Conservation (phyloP, 2,888 invertebrate genomes). For the Creontiades dilutus region DNA sequence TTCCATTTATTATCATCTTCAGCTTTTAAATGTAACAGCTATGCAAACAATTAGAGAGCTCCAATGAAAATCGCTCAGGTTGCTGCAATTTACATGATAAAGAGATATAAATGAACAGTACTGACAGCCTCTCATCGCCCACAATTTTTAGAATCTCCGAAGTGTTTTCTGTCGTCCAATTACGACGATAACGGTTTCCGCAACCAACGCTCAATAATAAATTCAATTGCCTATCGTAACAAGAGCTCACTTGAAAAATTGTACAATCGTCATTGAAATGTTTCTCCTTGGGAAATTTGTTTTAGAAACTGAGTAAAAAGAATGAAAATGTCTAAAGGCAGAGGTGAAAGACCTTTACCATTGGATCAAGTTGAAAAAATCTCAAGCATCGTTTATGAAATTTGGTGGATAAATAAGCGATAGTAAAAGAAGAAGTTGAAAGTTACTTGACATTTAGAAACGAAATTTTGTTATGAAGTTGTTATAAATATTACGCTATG, state of each 20-base stretch:
- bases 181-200: background rate
- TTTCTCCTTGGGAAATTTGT: too few species aligned
- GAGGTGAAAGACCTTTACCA: too few species aligned
- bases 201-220: background rate
- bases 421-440: too few species aligned
- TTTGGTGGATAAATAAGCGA: too few species aligned
- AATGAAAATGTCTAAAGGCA: too few species aligned
- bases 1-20: background rate
- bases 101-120: background rate
- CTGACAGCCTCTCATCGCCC: background rate
- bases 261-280: too few species aligned
- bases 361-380: too few species aligned
- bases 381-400: too few species aligned
- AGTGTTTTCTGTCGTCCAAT: background rate
- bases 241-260: background rate
- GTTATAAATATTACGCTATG: too few species aligned
- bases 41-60: background rate
- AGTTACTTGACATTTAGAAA: too few species aligned
- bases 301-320: too few species aligned
- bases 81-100: background rate
- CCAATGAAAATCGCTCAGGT: background rate
- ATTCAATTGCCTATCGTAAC: constrained; percentile 1
- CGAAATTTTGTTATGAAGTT: too few species aligned
- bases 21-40: background rate
- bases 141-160: background rate